A percentile compares a stretch with the other conserved stretches of the same genome.
These are phyloP conservation scores for Prenolepis imparis DNA, from an alignment of 2,888 invertebrate genomes.

Conservation along the genomic window DNA sequence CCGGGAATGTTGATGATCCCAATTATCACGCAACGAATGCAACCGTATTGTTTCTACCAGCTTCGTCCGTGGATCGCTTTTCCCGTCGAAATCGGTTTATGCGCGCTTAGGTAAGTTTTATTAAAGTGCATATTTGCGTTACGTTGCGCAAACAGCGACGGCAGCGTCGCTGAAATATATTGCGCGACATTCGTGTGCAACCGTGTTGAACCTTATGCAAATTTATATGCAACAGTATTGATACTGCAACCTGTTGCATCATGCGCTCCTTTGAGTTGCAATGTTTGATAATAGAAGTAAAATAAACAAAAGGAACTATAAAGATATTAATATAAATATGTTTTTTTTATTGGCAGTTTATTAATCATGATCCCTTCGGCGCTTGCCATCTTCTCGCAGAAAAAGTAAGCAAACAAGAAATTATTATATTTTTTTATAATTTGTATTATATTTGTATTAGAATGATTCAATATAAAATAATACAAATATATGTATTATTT, in stretches of 20 bases:
- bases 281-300: background rate
- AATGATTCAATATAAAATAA: background rate
- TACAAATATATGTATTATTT: background rate
- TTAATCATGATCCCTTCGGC: conserved; percentile 72
- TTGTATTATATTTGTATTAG: background rate
- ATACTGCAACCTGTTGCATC: background rate
- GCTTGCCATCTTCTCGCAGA: conserved; percentile 72
- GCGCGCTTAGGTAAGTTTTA: conserved; percentile 59
- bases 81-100: conserved; percentile 61
- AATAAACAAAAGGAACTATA: background rate
- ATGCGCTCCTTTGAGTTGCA: background rate
- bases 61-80: conserved; percentile 64
- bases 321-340: background rate
- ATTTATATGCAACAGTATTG: background rate
- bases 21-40: conserved; percentile 62
- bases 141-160: background rate
- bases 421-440: background rate
- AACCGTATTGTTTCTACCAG: conserved; percentile 70
- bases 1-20: conserved; percentile 76
- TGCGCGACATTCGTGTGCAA: background rate
- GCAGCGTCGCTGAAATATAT: background rate
- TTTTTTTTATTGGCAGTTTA: conserved; percentile 57
- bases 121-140: background rate
- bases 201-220: background rate
- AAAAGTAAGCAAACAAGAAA: conserved; percentile 66